phyloP scores from a whole-genome alignment of 2,113 vertebrate species.

The Paraplagusia blochii region DNA sequence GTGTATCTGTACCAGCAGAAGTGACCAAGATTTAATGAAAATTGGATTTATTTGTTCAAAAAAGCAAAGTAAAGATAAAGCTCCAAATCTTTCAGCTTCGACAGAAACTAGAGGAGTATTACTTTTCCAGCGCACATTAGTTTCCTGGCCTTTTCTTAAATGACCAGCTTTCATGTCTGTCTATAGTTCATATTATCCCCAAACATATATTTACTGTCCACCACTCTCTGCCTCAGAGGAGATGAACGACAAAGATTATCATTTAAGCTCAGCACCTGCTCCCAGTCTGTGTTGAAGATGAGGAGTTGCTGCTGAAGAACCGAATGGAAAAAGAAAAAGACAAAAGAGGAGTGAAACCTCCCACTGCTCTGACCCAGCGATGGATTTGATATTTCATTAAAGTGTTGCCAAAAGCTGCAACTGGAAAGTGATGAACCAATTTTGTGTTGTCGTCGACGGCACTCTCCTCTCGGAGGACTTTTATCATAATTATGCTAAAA shows the following conservation, averaged over 20 bases:
- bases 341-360: constrained; percentile 38
- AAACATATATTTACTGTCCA: constrained; percentile 31
- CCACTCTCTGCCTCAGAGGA: constrained; percentile 28
- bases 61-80: background rate
- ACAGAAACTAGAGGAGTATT: background rate
- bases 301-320: constrained; percentile 46
- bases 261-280: constrained; percentile 73
- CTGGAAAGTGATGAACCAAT: constrained; percentile 28
- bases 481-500: constrained; percentile 25
- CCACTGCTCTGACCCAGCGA: constrained; percentile 33
- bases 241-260: constrained; percentile 55
- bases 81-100: no score
- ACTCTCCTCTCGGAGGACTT: constrained; percentile 7
- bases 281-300: constrained; percentile 61
- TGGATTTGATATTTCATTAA: constrained; percentile 60
- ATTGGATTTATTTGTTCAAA: no score
- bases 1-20: no score
- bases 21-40: no score
- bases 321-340: constrained; percentile 35
- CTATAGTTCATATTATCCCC: constrained; percentile 10
- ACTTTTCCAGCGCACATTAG: background rate
- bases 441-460: constrained; percentile 1
- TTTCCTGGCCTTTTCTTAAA: constrained; percentile 29
- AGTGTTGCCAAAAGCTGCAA: constrained; percentile 25
- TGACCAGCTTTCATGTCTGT: constrained; percentile 26